phyloP scores from a whole-genome alignment of 2,113 vertebrate species.

The Oenanthe oenanthe region DNA sequence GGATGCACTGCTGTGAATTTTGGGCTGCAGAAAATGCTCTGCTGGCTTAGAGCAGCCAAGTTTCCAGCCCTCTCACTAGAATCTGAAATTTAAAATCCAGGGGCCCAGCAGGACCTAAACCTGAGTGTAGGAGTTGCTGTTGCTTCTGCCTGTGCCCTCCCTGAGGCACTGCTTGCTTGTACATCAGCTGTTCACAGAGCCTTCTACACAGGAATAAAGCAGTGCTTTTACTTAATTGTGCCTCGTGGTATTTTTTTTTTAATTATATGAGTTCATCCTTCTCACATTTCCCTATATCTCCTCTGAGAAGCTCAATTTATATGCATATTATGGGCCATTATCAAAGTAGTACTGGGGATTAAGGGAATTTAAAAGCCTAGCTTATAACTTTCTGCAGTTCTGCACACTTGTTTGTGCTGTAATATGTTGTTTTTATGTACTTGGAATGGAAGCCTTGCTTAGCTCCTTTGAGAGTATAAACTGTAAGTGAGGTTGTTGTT shows the following conservation, averaged over 20 bases:
- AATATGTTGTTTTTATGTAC: background rate
- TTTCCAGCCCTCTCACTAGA: background rate
- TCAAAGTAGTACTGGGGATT: background rate
- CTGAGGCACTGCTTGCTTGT: background rate
- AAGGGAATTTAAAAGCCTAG: background rate
- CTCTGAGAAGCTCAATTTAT: conserved; percentile 2
- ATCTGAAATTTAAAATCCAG: background rate
- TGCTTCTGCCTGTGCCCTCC: background rate
- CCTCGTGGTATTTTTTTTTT: background rate
- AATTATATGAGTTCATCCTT: background rate
- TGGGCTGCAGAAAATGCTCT: background rate
- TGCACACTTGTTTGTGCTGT: background rate
- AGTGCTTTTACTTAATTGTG: background rate
- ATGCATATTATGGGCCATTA: background rate
- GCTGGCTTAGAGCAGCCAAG: background rate
- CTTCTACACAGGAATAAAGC: background rate
- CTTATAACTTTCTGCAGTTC: background rate
- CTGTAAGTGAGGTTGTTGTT: background rate
- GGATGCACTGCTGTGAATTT: background rate
- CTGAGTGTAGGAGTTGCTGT: background rate
- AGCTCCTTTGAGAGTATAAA: background rate
- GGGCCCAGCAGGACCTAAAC: background rate
- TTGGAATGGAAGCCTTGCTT: background rate
- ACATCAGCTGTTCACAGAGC: background rate
- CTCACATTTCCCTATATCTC: background rate